Percentiles rank a stretch among this genome's conserved stretches.
Conservation (phyloP, 1,140 invertebrate species). For the Ooceraea biroi region DNA sequence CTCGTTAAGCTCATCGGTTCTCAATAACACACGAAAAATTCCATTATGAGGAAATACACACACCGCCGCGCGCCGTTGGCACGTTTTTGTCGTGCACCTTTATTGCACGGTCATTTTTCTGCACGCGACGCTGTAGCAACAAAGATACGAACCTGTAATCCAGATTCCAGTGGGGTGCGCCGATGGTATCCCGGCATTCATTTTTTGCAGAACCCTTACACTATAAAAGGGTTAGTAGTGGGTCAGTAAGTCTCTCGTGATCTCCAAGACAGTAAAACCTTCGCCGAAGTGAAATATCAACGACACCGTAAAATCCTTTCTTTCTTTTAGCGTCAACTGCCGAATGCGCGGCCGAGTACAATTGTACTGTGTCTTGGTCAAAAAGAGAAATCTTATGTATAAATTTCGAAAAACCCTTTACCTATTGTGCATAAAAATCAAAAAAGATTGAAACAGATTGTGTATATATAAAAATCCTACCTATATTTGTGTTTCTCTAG, state of each 20-base stretch:
- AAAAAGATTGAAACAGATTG: neutral
- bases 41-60: constrained; percentile 12
- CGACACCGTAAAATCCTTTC: constrained; percentile 17
- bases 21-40: constrained; percentile 48
- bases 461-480: neutral
- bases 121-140: constrained; percentile 50
- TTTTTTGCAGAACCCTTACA: constrained; percentile 17
- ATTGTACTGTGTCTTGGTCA: neutral
- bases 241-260: constrained; percentile 54
- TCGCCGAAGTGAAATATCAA: constrained; percentile 50
- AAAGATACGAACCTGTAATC: constrained; percentile 68
- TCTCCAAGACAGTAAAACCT: constrained; percentile 40
- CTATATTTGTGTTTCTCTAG: constrained; percentile 1
- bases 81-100: constrained; percentile 32
- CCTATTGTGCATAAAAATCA: too few species aligned
- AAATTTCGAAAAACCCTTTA: neutral
- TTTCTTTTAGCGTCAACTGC: constrained; percentile 5
- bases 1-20: constrained; percentile 70
- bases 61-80: neutral
- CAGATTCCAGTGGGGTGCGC: constrained; percentile 62
- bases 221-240: constrained; percentile 18
- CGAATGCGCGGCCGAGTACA: neutral
- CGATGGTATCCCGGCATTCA: constrained; percentile 41
- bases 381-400: neutral
- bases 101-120: constrained; percentile 36